phyloP scores from a whole-genome alignment of 1,140 invertebrate genomes.

The Amphibalanus amphitrite region DNA sequence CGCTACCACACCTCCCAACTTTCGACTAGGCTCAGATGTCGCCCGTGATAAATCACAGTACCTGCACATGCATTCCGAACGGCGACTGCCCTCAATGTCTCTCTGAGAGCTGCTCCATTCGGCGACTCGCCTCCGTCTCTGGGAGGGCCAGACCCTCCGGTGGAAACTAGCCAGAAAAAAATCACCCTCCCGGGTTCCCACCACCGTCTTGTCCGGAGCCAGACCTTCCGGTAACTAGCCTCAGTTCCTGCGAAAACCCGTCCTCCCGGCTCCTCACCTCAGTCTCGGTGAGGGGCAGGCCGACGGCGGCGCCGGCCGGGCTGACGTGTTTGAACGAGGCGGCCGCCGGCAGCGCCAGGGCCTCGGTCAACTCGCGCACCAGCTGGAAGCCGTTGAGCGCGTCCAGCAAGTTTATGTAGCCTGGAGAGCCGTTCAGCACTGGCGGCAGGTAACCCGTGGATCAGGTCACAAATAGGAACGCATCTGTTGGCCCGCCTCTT shows the following conservation, averaged over 20 bases:
- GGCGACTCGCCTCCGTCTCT: not conserved
- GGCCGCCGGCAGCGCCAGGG: slow-evolving; percentile 69
- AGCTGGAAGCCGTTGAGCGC: slow-evolving; percentile 94
- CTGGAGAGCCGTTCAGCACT: slow-evolving; percentile 86
- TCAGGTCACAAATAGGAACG: no score
- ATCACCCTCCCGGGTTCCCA: no score
- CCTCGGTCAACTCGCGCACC: slow-evolving; percentile 67
- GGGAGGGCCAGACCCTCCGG: not conserved
- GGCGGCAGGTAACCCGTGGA: no score
- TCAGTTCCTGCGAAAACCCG: not conserved
- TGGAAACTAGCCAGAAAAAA: no score
- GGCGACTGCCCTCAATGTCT: no score
- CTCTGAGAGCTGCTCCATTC: no score
- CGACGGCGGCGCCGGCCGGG: slow-evolving; percentile 86
- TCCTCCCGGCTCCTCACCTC: slow-evolving; percentile 28
- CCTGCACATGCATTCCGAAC: no score
- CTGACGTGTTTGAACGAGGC: slow-evolving; percentile 97
- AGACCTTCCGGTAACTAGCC: not conserved
- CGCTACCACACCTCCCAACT: no score
- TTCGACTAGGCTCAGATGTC: no score
- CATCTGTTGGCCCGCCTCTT: no score
- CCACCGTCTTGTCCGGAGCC: no score
- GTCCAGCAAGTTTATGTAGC: slow-evolving; percentile 95
- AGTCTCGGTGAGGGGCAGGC: slow-evolving; percentile 47
- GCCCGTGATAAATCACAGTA: no score